Conservation (phyloP, 1,140 invertebrate species). For the Cydia fagiglandana region DNA sequence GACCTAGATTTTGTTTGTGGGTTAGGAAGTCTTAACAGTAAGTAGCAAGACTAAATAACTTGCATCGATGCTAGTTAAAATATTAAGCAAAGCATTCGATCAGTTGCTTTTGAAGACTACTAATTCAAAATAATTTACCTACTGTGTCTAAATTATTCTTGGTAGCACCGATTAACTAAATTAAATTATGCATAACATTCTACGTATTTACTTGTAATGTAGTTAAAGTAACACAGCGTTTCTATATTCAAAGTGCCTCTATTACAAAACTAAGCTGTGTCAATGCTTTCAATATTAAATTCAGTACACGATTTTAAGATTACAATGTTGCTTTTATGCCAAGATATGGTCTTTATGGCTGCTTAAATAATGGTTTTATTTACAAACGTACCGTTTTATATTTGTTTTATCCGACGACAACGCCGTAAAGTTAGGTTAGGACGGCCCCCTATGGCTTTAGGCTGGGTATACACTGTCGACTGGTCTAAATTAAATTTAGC, state of each 20-base stretch:
- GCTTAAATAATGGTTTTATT: conserved; percentile 40
- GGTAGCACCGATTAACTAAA: no score
- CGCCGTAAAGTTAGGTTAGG: conserved; percentile 27
- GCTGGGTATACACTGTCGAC: conserved; percentile 1
- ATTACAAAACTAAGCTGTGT: conserved; percentile 3
- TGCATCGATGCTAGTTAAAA: no score
- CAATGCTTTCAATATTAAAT: conserved; percentile 4
- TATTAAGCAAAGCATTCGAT: no score
- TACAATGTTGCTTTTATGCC: conserved; percentile 15
- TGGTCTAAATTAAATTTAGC: not conserved
- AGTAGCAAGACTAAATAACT: no score
- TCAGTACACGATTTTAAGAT: conserved; percentile 25
- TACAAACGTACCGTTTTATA: conserved; percentile 35
- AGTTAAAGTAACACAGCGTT: not conserved
- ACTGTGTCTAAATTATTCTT: no score
- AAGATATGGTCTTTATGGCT: conserved; percentile 31
- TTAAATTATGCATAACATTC: not conserved
- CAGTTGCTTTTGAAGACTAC: no score
- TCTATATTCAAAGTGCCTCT: not conserved
- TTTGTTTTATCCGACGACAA: conserved; percentile 33
- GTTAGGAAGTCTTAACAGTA: no score
- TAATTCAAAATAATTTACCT: no score
- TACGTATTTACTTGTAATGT: not conserved
- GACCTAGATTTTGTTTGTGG: no score
- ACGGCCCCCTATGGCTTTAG: conserved; percentile 20